Conservation (phyloP, 2,888 invertebrate genomes). For the Tiliacea aurago region DNA sequence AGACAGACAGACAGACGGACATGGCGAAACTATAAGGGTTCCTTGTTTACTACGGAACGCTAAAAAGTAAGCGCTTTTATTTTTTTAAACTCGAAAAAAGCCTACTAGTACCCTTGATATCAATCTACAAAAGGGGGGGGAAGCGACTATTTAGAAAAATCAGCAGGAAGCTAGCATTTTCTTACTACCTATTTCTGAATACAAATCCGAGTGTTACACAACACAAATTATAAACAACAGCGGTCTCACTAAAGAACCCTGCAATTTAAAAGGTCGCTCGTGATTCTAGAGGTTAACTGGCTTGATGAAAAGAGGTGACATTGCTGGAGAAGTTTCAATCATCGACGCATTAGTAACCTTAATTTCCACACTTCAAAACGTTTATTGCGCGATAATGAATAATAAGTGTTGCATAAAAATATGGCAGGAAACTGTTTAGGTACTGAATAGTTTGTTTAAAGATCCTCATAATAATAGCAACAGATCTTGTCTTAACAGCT, state of each 20-base stretch:
- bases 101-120: not conserved
- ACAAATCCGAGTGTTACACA: constrained; percentile 7
- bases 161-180: not conserved
- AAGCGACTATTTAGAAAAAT: no score
- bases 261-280: constrained; percentile 51
- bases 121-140: not conserved
- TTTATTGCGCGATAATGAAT: not conserved
- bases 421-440: not conserved
- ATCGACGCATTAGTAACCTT: constrained; percentile 43
- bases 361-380: constrained; percentile 28
- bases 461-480: not conserved
- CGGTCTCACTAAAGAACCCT: constrained; percentile 22
- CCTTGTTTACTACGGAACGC: no score
- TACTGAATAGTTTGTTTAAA: not conserved
- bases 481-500: constrained; percentile 6
- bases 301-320: constrained; percentile 44
- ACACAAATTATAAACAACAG: constrained; percentile 18
- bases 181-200: not conserved
- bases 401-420: not conserved
- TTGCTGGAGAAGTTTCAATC: constrained; percentile 51
- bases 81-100: not conserved
- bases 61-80: not conserved
- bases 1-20: no score
- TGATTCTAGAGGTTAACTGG: constrained; percentile 58
- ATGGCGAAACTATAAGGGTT: no score